Evolutionary conservation across 2,888 invertebrate genomes (phyloP), one percentile per base, ranked within the genome.

Genomic region (Rutpela maculata): DNA sequence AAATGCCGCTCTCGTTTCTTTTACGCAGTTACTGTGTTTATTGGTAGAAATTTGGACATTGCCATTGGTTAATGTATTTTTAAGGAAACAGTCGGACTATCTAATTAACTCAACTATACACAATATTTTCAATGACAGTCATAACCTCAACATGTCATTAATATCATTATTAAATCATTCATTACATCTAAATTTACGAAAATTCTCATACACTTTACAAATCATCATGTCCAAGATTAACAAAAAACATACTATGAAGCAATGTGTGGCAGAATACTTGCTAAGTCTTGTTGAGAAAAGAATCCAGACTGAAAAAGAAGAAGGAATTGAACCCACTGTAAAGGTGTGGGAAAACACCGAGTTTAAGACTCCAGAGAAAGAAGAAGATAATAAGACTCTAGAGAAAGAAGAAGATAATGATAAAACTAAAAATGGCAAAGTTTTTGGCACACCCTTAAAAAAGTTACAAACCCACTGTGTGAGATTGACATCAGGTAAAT

Each of bases 401-500:
- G n/a, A n/a, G n/a, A n/a, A n/a, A n/a, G n/a, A n/a, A n/a, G n/a
- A n/a, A n/a, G n/a, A n/a, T n/a, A n/a, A n/a, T n/a, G n/a, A 9
- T 35, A 11, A 6, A 15, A 18, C 1, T n/a, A 19, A 9, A 1
- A 57, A n/a, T n/a, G n/a, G 18, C 17, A 68, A 59, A 12, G 68
- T 74, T 9, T 66, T 71, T 31, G 59, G 57, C 11, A 38, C 71
- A 12, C 17, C 65, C 11, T 26, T 77, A 5, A 35, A 67, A 19
- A 17, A 62, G 55, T 15, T 79, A 60, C 56, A 26, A 3, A 74
- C 17, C 17, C 55, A 59, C 43, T 90, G 91, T 68, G 92, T 92
- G 1, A 90, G 93, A 78, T 91, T 94, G 80, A 92, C 93, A 82
- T 94, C 93, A 86, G 94, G 94, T 38, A 93, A 93, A 85, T 92